Evolutionary conservation across 2,888 invertebrate genomes (phyloP), one percentile per base, ranked within the genome.

Genomic region (Euzophera pinguis): DNA sequence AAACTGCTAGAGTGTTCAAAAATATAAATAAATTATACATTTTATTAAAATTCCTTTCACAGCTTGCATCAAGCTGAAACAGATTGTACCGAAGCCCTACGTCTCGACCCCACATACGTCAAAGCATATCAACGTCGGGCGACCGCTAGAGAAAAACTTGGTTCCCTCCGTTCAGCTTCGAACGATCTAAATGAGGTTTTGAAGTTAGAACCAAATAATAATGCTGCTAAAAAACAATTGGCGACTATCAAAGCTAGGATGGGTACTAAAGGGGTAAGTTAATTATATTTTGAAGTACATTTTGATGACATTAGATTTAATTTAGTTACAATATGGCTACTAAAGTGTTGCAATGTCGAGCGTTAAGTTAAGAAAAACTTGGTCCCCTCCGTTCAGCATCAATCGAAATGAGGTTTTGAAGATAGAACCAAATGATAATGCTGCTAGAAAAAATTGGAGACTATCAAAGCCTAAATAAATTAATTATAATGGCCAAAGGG

Each of bases 51-150:
- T 10, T 50, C 27, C 8, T 29, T n/a, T 41, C 14, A 14, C 47
- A 95, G 95, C 57, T 92, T 92, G 43, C 90, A 92, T 59, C 92
- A 92, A 72, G 95, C 96, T 0, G 94, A 96, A 67, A 91, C 92
- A 0, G 98, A 98, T 78, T 98, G 98, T 71, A 93, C 94, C 0
- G 90, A 92, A 52, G 97, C 98, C 0, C 84, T 98, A 1, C 91
- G 93, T 54, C 82, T 97, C 5, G 96, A 98, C 75, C 91, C 92
- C 0, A 92, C 91, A 0, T 97, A 97, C 64, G 93, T 95, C 0
- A 98, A 98, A 83, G 97, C 98, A 0, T 92, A 95, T 58, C 94
- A 95, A 62, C 92, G 98, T 1, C 91, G 98, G 62, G 96, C 96
- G 63, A 92, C 93, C 54, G 96, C 94, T 0, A 92, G 96, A 54